Base-by-base conservation (phyloP, 1,140 invertebrate species). In the Drosophila eugracilis region DNA sequence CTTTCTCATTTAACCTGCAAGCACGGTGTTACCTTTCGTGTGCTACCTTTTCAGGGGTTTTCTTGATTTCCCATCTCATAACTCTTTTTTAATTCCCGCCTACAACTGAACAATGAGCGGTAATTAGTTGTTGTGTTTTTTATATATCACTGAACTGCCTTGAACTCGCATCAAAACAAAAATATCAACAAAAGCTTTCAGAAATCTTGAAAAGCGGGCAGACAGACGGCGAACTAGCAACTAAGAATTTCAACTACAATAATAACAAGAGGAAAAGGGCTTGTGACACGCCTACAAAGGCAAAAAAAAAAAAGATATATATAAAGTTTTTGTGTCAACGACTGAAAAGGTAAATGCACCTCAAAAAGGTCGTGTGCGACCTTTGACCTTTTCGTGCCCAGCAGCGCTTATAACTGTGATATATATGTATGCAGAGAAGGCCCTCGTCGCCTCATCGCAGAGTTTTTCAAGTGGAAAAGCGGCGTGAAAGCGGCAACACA, bases 331-430 rank as follows among this genome's bases (percentile, higher is more conserved):
- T 79, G 72, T 75, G 72, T 80, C 76, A 84, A 84, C 75, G 79
- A 54, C 52, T 78, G 80, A 59, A 84, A 86, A 88, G 81, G 83
- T 88, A 86, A 86, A 86, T 63, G 83, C 57, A 71, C 83, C 58
- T 41, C 47, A 42, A 53, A 53, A 53, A 58, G 48, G 59, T 47
- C 57, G 39, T 3, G 34, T 14, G 28, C 65, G 80, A 86, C 59
- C 81, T 83, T 86, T 86, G 81, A 88, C 81, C 81, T 86, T 86
- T 83, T 59, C 54, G 70, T 75, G 71, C 45, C 28, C 55, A 73
- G 41, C 39, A 55, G 45, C 36, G 71, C 55, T 57, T 69, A 62
- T 63, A 52, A 42, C 50, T 75, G 30, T 47, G 63, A 41, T 39
- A 49, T 45, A 22, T 45, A 17, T 49, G 47, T 22, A 7, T 49